Percentiles rank a stretch among this genome's conserved stretches.
These are phyloP conservation scores for Acrocephalus arundinaceus DNA, from an alignment of 2,113 vertebrate genomes.

Conservation along the genomic window DNA sequence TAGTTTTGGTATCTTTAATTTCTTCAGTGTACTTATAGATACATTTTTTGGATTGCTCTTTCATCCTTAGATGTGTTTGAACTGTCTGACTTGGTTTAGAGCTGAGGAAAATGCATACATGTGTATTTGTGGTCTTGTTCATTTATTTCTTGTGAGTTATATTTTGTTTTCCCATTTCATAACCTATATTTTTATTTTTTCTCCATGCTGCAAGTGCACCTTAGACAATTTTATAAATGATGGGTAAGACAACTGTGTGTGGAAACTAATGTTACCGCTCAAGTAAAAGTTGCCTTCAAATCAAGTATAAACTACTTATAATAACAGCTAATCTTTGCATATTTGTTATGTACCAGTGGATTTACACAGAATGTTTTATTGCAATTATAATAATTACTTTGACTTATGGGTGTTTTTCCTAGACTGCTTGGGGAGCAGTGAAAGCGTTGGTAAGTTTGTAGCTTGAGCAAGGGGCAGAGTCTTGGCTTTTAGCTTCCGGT, in stretches of 20 bases:
- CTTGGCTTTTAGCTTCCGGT: not conserved
- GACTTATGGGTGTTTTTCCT: constrained; percentile 31
- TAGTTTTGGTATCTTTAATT: constrained; percentile 13
- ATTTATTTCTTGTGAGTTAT: constrained; percentile 22
- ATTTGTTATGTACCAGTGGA: not conserved
- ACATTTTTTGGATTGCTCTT: not conserved
- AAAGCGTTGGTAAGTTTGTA: not conserved
- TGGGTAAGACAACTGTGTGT: constrained; percentile 73
- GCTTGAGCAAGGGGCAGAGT: not conserved
- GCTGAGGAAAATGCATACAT: not conserved
- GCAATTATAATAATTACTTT: constrained; percentile 6
- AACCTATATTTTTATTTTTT: constrained; percentile 77
- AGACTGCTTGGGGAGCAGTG: constrained; percentile 11
- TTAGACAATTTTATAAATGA: constrained; percentile 75
- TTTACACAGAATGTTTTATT: not conserved
- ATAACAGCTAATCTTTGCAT: not conserved
- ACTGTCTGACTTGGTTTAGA: not conserved
- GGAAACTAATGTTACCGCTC: constrained; percentile 39
- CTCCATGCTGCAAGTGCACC: constrained; percentile 87
- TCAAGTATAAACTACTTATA: not conserved
- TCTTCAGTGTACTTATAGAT: not conserved
- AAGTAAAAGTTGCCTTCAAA: constrained; percentile 22
- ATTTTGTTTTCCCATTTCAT: constrained; percentile 68
- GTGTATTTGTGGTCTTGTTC: not conserved
- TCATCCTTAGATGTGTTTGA: not conserved